Conservation (phyloP, 2,113 vertebrate genomes). For the Malurus melanocephalus region DNA sequence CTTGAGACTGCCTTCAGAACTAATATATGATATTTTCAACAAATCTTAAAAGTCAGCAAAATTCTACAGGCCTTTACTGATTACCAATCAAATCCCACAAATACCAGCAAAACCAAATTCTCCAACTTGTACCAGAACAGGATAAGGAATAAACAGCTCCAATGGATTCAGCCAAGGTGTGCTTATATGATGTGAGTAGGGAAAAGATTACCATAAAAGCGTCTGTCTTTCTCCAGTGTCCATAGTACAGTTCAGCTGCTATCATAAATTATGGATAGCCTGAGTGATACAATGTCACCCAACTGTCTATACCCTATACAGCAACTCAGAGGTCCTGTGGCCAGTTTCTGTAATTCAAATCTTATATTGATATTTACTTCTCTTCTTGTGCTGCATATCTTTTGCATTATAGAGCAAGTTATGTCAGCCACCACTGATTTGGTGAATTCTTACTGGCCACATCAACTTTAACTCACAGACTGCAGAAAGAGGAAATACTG, state of each 20-base stretch:
- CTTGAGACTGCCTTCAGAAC: neutral
- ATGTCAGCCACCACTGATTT: neutral
- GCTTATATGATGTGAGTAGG: neutral
- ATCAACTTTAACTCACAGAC: neutral
- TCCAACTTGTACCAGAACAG: neutral
- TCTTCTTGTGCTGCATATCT: neutral
- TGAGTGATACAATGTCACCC: accelerated
- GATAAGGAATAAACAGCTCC: neutral
- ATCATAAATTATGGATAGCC: neutral
- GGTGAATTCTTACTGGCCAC: neutral
- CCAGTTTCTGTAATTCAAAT: neutral
- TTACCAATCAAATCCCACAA: neutral
- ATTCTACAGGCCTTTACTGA: neutral
- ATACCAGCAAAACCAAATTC: neutral
- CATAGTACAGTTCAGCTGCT: neutral
- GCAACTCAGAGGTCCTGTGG: neutral
- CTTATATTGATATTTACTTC: neutral
- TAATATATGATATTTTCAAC: neutral
- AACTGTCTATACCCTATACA: neutral
- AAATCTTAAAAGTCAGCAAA: neutral
- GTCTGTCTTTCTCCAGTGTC: neutral
- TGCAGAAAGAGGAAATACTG: neutral
- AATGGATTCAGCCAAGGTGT: neutral
- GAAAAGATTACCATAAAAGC: neutral
- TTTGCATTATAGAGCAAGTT: neutral